phyloP scores from a whole-genome alignment of 2,113 vertebrate species.

The Leucopsar rothschildi region DNA sequence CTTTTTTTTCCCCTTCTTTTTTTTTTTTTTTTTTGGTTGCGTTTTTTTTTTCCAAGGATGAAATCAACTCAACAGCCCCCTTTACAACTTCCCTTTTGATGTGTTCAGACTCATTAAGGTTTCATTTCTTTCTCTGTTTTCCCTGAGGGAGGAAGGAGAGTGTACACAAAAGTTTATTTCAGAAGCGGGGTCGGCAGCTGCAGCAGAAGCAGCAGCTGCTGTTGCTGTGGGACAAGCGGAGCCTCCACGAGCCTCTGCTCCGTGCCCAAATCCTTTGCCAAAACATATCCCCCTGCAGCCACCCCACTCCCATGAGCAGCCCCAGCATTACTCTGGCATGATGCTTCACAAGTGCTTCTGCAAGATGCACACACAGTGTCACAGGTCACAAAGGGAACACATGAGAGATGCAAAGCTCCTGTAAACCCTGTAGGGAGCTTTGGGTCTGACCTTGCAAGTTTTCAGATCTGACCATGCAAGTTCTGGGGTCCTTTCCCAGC shows the following conservation, averaged over 20 bases:
- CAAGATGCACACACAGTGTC: accelerated
- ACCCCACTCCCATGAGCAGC: accelerated
- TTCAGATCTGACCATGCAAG: accelerated
- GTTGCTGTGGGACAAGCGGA: not conserved
- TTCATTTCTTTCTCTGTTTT: conserved; percentile 49
- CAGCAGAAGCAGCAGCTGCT: conserved; percentile 55
- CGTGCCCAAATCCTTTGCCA: not conserved
- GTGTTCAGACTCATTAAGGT: conserved; percentile 50
- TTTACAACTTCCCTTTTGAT: conserved; percentile 60
- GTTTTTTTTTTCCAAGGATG: not conserved
- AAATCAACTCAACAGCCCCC: conserved; percentile 51
- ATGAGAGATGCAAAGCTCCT: not conserved
- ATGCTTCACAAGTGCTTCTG: accelerated
- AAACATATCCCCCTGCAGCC: not conserved
- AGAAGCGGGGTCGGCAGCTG: conserved; percentile 33
- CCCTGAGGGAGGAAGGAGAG: conserved; percentile 12
- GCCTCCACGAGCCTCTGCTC: not conserved
- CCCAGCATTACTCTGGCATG: not conserved
- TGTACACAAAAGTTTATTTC: conserved; percentile 55
- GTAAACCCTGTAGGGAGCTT: not conserved
- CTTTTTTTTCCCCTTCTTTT: accelerated
- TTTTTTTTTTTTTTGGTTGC: not conserved
- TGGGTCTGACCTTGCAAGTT: not conserved
- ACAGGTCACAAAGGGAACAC: accelerated
- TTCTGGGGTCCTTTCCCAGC: not conserved